A percentile compares a stretch with the other conserved stretches of the same genome.
Conservation (phyloP, 1,140 invertebrate species). For the Drosophila tristis region DNA sequence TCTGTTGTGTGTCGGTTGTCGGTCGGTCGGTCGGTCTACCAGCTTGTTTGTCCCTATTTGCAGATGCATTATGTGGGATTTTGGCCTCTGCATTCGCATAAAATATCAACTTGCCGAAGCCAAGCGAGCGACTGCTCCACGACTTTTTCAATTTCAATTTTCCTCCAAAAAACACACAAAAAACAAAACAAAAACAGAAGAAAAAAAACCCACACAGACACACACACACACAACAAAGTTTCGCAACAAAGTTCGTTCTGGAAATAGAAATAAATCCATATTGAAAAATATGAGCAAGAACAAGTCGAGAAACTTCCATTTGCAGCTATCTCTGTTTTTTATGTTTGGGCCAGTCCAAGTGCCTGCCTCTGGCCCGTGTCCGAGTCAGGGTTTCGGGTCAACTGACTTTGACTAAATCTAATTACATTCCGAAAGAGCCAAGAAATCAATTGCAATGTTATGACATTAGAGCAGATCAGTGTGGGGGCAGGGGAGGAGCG, state of each 20-base stretch:
- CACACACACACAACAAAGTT: neutral
- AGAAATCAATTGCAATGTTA: slow-evolving; percentile 36
- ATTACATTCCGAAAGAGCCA: slow-evolving; percentile 22
- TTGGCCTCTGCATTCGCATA: slow-evolving; percentile 71
- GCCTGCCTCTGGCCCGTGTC: neutral
- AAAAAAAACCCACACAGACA: neutral
- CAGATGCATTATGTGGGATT: slow-evolving; percentile 77
- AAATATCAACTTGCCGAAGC: slow-evolving; percentile 70
- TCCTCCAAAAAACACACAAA: slow-evolving; percentile 37
- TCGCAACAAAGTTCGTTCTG: slow-evolving; percentile 5
- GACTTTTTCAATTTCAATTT: slow-evolving; percentile 74
- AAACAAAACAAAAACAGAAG: neutral
- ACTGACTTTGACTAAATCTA: slow-evolving; percentile 23
- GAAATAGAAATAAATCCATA: slow-evolving; percentile 39
- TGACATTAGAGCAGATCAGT: slow-evolving; percentile 9
- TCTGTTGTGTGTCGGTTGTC: too few relatives aligned
- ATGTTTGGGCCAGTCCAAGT: too few relatives aligned
- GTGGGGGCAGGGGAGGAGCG: too few relatives aligned
- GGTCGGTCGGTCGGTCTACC: too few relatives aligned
- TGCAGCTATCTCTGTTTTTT: neutral
- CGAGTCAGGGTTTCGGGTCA: slow-evolving; percentile 14
- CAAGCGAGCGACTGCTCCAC: slow-evolving; percentile 10
- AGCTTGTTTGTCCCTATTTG: slow-evolving; percentile 51
- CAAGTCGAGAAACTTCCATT: slow-evolving; percentile 14
- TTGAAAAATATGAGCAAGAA: slow-evolving; percentile 22